These are phyloP conservation scores for Astyanax mexicanus DNA, from an alignment of 2,797 vertebrate species.

Conservation along the genomic window DNA sequence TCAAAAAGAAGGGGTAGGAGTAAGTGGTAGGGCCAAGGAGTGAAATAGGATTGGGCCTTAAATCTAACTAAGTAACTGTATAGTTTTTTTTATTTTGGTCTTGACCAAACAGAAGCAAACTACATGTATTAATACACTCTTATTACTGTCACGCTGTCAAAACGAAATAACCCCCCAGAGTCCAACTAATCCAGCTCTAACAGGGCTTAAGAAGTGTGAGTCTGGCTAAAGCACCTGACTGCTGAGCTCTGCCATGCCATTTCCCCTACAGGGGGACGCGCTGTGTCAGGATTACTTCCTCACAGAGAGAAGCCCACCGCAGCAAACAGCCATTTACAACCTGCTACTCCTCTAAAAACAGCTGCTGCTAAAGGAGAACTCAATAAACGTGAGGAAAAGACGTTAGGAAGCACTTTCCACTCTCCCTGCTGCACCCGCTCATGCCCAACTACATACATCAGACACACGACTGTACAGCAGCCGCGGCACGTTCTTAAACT, in stretches of 20 bases:
- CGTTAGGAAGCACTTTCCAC: not conserved
- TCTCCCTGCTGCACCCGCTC: not conserved
- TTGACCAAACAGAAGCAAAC: too few relatives aligned
- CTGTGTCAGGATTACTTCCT: slow-evolving; percentile 5
- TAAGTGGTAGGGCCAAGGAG: too few relatives aligned
- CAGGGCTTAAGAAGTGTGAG: not conserved
- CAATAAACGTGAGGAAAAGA: not conserved
- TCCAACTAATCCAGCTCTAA: not conserved
- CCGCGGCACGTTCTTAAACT: not conserved
- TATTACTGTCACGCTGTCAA: not conserved
- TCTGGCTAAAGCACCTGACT: not conserved
- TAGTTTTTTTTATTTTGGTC: too few relatives aligned
- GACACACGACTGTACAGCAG: too few relatives aligned
- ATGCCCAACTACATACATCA: not conserved
- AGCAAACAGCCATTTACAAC: slow-evolving; percentile 14
- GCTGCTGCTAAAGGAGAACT: not conserved
- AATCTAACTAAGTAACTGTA: too few relatives aligned
- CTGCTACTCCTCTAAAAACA: slow-evolving; percentile 15
- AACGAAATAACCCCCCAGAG: not conserved
- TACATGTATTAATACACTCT: too few relatives aligned
- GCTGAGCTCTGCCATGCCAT: slow-evolving; percentile 8
- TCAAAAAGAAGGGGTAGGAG: too few relatives aligned
- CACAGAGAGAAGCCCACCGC: not conserved
- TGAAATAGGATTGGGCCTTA: too few relatives aligned
- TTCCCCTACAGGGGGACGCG: not conserved